A percentile compares a stretch with the other conserved stretches of the same genome.
Evolutionary conservation across 1,140 invertebrate genomes (phyloP).

Genomic region (Drosophila ogumai): DNA sequence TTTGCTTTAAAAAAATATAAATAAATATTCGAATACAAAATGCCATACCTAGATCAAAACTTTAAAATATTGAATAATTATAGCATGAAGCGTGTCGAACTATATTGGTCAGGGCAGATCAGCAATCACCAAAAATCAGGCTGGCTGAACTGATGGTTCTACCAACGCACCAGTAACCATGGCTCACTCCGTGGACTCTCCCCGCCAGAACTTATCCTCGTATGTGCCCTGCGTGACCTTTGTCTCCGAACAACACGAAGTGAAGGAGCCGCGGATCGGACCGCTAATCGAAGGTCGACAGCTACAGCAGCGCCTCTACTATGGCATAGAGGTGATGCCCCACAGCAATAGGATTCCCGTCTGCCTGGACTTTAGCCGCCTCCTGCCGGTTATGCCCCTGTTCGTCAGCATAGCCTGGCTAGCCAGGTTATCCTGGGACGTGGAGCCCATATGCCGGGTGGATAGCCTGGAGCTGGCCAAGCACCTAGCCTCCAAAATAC

Average conservation of each 20-base stretch:
- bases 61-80: not conserved
- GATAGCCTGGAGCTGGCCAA: constrained; percentile 30
- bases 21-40: not conserved
- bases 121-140: not conserved
- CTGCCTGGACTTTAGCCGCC: constrained; percentile 50
- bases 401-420: constrained; percentile 63
- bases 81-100: not conserved
- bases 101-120: not conserved
- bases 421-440: constrained; percentile 17
- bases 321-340: constrained; percentile 57
- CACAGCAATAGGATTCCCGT: not conserved
- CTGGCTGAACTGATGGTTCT: constrained; percentile 3
- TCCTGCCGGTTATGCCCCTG: constrained; percentile 49
- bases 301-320: constrained; percentile 34
- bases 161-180: not conserved
- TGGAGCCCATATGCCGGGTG: constrained; percentile 21
- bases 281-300: constrained; percentile 18
- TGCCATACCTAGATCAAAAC: not conserved
- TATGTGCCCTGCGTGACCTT: constrained; percentile 44
- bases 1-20: not conserved
- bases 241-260: not conserved
- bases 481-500: constrained; percentile 27
- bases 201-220: rapidly evolving
- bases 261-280: constrained; percentile 7
- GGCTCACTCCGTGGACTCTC: not conserved